A percentile compares a stretch with the other conserved stretches of the same genome.
phyloP scores from a whole-genome alignment of 1,140 invertebrate genomes.

The Coelopa frigida region DNA sequence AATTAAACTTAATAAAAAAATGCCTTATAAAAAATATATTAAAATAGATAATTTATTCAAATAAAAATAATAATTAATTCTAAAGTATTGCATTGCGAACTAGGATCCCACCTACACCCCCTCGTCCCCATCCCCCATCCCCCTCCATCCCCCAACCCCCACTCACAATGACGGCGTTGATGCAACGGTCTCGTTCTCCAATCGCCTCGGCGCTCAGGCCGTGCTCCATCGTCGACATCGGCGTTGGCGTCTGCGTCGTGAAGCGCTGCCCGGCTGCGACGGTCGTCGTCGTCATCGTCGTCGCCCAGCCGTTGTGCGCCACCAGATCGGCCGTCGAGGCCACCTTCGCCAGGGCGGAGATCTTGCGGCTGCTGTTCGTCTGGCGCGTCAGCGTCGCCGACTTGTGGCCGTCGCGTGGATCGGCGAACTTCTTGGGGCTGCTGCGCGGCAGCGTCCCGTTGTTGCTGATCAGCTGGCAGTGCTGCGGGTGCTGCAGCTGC shows the following conservation, averaged over 20 bases:
- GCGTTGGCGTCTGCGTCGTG: background rate
- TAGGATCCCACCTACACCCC: too few relatives aligned
- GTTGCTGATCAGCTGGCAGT: constrained; percentile 35
- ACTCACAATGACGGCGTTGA: constrained; percentile 43
- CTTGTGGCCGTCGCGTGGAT: constrained; percentile 20
- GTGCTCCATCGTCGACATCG: background rate
- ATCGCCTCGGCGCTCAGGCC: constrained; percentile 5
- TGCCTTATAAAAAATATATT: background rate
- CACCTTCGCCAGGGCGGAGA: constrained; percentile 15
- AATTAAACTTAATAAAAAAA: background rate
- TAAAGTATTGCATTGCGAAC: too few relatives aligned
- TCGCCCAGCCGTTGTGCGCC: constrained; percentile 9
- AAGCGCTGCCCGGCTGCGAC: constrained; percentile 15
- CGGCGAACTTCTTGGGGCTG: constrained; percentile 29
- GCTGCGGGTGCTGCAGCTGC: constrained; percentile 23
- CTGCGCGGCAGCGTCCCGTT: constrained; percentile 28
- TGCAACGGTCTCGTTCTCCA: constrained; percentile 35
- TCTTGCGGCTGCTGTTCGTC: constrained; percentile 13
- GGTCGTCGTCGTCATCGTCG: constrained; percentile 12
- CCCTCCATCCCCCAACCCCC: too few relatives aligned
- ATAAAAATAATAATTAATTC: background rate
- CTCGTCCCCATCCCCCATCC: too few relatives aligned
- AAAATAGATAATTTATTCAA: background rate
- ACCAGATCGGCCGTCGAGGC: constrained; percentile 11
- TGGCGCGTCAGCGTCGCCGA: constrained; percentile 37